These are phyloP conservation scores for Drosophila ochracea DNA, from an alignment of 2,888 invertebrate genomes.

Conservation along the genomic window DNA sequence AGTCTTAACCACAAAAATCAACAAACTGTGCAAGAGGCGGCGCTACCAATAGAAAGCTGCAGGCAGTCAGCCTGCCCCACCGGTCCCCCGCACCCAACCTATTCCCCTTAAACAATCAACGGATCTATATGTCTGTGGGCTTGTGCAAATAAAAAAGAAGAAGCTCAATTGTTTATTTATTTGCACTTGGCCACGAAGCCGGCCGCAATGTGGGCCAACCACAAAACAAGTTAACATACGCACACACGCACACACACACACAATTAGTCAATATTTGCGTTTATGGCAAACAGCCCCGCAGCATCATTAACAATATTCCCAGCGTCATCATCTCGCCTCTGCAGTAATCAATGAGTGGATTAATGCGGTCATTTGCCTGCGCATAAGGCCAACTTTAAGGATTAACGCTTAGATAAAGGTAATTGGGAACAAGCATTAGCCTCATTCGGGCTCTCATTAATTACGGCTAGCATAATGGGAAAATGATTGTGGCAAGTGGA, in stretches of 20 bases:
- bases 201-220: slow-evolving; percentile 51
- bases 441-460: slow-evolving; percentile 29
- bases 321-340: background rate
- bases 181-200: slow-evolving; percentile 45
- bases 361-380: slow-evolving; percentile 31
- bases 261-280: slow-evolving; percentile 53
- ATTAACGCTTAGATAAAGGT: slow-evolving; percentile 47
- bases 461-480: slow-evolving; percentile 31
- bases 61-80: background rate
- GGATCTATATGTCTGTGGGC: slow-evolving; percentile 2
- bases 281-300: slow-evolving; percentile 32
- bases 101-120: background rate
- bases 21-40: slow-evolving; percentile 64
- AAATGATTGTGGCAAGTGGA: slow-evolving; percentile 27
- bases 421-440: slow-evolving; percentile 41
- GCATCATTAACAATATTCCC: slow-evolving; percentile 32
- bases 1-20: slow-evolving; percentile 68
- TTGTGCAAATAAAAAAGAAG: slow-evolving; percentile 22
- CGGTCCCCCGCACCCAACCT: background rate
- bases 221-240: slow-evolving; percentile 28
- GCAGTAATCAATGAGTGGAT: slow-evolving; percentile 34
- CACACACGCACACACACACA: slow-evolving; percentile 14
- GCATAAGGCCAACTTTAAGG: slow-evolving; percentile 34
- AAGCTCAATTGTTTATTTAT: slow-evolving; percentile 47
- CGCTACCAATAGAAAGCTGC: slow-evolving; percentile 59